A percentile compares a stretch with the other conserved stretches of the same genome.
These are phyloP conservation scores for Sitta europaea DNA, from an alignment of 2,113 vertebrate genomes.

Conservation along the genomic window DNA sequence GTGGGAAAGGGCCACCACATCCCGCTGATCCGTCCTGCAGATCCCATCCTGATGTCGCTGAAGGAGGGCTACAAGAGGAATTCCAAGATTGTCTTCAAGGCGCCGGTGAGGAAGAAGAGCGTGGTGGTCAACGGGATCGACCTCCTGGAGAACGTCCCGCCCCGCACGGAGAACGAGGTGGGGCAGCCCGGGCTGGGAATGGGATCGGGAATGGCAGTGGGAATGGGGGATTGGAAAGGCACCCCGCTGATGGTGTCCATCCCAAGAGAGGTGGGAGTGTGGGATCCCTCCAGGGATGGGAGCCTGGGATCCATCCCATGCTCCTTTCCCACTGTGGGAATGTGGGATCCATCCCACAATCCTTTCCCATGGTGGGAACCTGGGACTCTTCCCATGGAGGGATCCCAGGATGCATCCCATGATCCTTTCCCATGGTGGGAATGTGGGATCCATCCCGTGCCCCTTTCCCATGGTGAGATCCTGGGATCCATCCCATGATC, in stretches of 20 bases:
- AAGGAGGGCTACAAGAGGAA: conserved; percentile 90
- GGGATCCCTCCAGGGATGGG: background rate
- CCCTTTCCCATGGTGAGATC: background rate
- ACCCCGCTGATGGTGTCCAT: rapidly evolving
- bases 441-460: background rate
- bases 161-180: conserved; percentile 95
- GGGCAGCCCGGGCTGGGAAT: rapidly evolving
- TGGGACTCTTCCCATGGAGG: background rate
- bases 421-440: background rate
- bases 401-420: background rate
- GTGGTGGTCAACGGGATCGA: conserved; percentile 93
- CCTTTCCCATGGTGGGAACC: background rate
- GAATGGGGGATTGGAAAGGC: background rate
- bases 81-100: conserved; percentile 88
- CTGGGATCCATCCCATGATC: background rate
- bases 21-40: conserved; percentile 42
- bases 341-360: too few relatives aligned
- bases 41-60: conserved; percentile 92
- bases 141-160: conserved; percentile 92
- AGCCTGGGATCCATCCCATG: background rate
- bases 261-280: rapidly evolving
- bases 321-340: too few relatives aligned
- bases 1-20: rapidly evolving
- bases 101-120: conserved; percentile 88
- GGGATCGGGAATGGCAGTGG: rapidly evolving